Percentiles rank a stretch among this genome's conserved stretches.
These are phyloP conservation scores for Xanthostigma xanthostigma DNA, from an alignment of 2,888 invertebrate genomes.

Conservation along the genomic window DNA sequence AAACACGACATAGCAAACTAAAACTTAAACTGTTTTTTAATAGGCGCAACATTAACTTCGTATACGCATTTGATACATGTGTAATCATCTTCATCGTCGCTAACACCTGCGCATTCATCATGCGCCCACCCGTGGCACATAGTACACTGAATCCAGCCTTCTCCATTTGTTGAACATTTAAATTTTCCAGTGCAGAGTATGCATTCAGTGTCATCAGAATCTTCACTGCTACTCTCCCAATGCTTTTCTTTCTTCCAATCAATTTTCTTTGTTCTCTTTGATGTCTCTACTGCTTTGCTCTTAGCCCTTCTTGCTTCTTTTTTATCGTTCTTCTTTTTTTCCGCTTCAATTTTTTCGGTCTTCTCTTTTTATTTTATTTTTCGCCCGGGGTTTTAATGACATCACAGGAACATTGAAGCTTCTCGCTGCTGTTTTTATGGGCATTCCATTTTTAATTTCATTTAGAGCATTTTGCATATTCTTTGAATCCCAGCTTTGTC, in stretches of 20 bases:
- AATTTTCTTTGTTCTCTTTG: too few relatives aligned
- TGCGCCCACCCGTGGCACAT: neutral
- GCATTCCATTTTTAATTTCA: slow-evolving; percentile 2
- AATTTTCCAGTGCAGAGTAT: slow-evolving; percentile 1
- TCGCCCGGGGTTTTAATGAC: slow-evolving; percentile 1
- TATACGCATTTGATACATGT: too few relatives aligned
- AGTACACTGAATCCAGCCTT: slow-evolving; percentile 1
- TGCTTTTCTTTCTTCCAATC: too few relatives aligned
- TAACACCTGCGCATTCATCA: neutral
- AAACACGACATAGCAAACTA: too few relatives aligned
- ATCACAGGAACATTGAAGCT: slow-evolving; percentile 1
- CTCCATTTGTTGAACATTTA: slow-evolving; percentile 1
- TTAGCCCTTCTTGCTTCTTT: slow-evolving; percentile 7
- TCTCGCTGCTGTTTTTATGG: neutral
- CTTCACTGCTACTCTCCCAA: slow-evolving; percentile 5
- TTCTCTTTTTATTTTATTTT: neutral
- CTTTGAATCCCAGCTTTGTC: slow-evolving; percentile 1
- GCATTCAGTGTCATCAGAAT: slow-evolving; percentile 3
- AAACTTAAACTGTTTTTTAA: too few relatives aligned
- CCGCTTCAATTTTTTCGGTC: slow-evolving; percentile 3
- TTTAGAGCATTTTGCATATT: neutral
- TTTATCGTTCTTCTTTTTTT: slow-evolving; percentile 10
- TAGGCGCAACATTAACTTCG: too few relatives aligned
- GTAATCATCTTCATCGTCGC: too few relatives aligned
- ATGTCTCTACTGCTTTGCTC: too few relatives aligned